Conservation (phyloP, 2,113 vertebrate species). For the Orthonyx spaldingii region DNA sequence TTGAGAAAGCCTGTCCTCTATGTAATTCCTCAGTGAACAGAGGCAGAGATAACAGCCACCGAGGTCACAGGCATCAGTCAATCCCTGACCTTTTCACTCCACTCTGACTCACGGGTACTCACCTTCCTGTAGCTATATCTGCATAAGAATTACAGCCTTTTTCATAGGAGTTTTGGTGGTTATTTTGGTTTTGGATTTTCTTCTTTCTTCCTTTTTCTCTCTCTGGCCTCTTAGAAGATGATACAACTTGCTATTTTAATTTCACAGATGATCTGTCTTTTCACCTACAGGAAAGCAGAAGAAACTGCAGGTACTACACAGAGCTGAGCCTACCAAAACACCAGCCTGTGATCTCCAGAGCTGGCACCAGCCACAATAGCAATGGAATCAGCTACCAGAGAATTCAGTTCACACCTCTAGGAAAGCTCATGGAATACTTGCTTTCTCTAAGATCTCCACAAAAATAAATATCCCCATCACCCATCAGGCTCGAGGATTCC, state of each 20-base stretch:
- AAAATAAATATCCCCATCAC: neutral
- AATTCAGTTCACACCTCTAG: neutral
- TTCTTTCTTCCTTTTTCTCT: neutral
- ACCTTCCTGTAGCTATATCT: neutral
- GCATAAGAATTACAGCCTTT: neutral
- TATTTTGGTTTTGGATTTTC: rapidly evolving
- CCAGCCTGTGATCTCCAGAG: neutral
- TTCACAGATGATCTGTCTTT: neutral
- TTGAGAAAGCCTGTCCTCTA: neutral
- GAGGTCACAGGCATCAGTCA: neutral
- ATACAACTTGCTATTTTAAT: neutral
- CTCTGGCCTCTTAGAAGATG: neutral
- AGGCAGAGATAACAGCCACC: neutral
- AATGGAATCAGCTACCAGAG: neutral
- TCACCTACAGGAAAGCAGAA: neutral
- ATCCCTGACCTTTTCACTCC: neutral
- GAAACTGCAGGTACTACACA: neutral
- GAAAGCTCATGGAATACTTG: neutral
- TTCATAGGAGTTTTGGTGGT: rapidly evolving
- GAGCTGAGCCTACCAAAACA: neutral
- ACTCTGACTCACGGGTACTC: rapidly evolving
- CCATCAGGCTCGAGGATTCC: neutral
- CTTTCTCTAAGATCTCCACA: neutral
- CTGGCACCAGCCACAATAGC: neutral
- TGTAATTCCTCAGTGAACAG: neutral